These are phyloP conservation scores for Psophia crepitans DNA, from an alignment of 2,113 vertebrate genomes.

Conservation along the genomic window DNA sequence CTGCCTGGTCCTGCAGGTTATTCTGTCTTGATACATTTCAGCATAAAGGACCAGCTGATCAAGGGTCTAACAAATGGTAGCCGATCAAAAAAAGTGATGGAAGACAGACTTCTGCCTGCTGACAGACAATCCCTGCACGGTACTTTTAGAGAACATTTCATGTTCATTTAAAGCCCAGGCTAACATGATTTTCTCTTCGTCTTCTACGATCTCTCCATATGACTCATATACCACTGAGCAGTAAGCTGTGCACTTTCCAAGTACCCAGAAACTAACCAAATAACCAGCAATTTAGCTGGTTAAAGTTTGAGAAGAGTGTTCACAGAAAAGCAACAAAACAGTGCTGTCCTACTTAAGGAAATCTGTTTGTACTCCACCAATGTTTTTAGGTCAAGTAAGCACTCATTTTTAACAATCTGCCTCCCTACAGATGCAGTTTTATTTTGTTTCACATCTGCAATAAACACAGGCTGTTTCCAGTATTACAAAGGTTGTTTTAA, in stretches of 20 bases:
- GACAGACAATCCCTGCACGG: background rate
- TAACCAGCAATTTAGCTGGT: background rate
- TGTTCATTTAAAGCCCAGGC: background rate
- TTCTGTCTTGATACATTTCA: background rate
- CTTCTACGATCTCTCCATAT: background rate
- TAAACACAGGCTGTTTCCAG: background rate
- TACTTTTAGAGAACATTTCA: background rate
- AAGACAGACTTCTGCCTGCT: background rate
- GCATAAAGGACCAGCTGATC: background rate
- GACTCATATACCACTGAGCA: background rate
- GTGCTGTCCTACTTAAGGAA: background rate
- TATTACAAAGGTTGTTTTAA: background rate
- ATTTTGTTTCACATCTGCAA: background rate
- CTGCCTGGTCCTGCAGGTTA: background rate
- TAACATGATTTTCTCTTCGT: background rate
- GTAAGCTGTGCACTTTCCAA: background rate
- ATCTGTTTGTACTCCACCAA: background rate
- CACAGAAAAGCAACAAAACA: background rate
- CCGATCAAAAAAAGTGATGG: background rate
- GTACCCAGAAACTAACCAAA: background rate
- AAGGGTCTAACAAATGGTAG: background rate
- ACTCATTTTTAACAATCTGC: background rate
- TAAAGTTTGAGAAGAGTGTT: background rate
- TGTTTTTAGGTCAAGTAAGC: background rate
- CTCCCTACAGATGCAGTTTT: background rate